Evolutionary conservation across 2,797 vertebrate species (phyloP), one percentile per base, ranked within the genome.

Genomic region (Poeciliopsis presidionis): DNA sequence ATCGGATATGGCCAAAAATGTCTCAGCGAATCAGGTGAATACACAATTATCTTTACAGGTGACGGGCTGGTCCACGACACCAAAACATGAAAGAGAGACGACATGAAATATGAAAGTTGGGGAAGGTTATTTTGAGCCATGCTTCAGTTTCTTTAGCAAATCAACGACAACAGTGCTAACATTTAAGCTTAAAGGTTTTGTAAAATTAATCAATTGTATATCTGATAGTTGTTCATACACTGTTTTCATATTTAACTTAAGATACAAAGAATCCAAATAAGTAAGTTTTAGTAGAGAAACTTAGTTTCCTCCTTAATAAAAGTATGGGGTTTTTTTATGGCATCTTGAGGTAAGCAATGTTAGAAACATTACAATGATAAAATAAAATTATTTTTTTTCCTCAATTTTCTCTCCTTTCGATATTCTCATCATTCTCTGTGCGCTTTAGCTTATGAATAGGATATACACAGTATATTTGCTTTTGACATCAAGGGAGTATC

Each of bases 41-140:
- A 96, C 96, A 96, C 95, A 96, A 78, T 93, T 89, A 81, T 81
- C 53, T 73, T 88, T 85, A 73, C 22, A 5, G 76, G 65, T 75
- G 82, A 84, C 69, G 84, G 79, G 85, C 77, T 87, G 79, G 92
- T 88, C 88, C 94, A 94, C 91, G 93, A 94, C 93, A 94, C 72
- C 91, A 78, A 83, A 89, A 91, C 87, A 89, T 36, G 25, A 77
- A 55, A 20, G 36, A 41, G n/a, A 67, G 36, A 18, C 43, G 5
- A 61, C 41, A 16, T 57, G 6, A 43, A 43, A 49, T 9, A 30
- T 13, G 6, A 28, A 33, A 63, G 22, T 22, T 7, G 22, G 16
- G 36, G 2, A 55, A 2, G 39, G 41, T 20, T 12, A 63, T 8
- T 46, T 75, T 74, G 2, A 25, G 51, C 13, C 46, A 20, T 53